Base-by-base conservation (phyloP, 2,113 vertebrate genomes). In the Thunnus maccoyii region DNA sequence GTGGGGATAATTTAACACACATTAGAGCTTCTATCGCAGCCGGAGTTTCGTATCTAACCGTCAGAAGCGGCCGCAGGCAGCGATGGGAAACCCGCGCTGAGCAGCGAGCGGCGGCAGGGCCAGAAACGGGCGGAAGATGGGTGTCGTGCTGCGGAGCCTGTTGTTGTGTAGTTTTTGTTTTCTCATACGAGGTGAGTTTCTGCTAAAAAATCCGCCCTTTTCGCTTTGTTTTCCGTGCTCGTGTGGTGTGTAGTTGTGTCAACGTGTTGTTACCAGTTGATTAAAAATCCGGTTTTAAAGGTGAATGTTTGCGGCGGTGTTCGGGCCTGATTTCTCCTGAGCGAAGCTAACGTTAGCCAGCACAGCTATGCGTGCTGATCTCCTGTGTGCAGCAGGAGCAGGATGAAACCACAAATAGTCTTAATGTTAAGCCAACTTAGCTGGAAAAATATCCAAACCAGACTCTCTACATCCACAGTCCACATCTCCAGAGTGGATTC, bases 151-250 rank as follows among this genome's bases (percentile, higher is more conserved):
- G 91, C 95, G 96, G 94, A 96, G 91, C 88, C 95, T 97, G 88
- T 91, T 97, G 92, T 95, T 96, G 89, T 97, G 94, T 93, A 96
- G 93, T 91, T 96, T 97, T 83, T 97, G 96, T 91, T 94, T 93
- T 78, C 94, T 97, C 77, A 83, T 97, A 90, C 94, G 95, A 95
- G 97, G 97, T 97, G 90, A 96, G 96, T 94, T 87, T 30, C 18
- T 1, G 51, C 12, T 20, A 3, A 3, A 13, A 15, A 44, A 55
- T 47, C 46, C 13, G 5, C 14, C 9, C 8, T 51, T 11, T 55
- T 12, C 4, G 11, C 47, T 17, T 9, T 14, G 8, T 0, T 2
- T 30, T 27, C 27, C 3, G 60, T 54, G 22, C 3, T 17, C 22
- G 15, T 22, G 44, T 5, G 30, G 4, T 41, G 16, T 27, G 13